Percentiles rank a stretch among this genome's conserved stretches.
phyloP scores from a whole-genome alignment of 2,888 invertebrate species.

The Aporophyla nigra region DNA sequence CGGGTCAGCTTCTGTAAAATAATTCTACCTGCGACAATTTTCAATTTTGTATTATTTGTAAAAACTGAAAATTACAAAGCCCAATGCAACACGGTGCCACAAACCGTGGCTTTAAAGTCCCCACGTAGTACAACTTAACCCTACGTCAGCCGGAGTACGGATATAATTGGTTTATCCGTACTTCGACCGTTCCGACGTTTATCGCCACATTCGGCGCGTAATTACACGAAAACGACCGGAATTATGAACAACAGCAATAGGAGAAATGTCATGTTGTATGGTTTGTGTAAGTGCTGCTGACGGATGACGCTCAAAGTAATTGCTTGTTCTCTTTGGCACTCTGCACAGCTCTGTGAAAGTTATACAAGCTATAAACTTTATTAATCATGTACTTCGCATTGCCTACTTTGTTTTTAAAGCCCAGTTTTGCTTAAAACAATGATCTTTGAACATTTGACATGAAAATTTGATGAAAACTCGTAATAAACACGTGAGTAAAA shows the following conservation, averaged over 20 bases:
- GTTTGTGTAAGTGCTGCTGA: constrained; percentile 16
- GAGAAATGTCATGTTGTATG: constrained; percentile 34
- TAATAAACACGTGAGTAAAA: neutral
- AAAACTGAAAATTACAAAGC: neutral
- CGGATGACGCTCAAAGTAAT: constrained; percentile 1
- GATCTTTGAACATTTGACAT: neutral
- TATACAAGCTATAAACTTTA: neutral
- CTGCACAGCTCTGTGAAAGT: neutral
- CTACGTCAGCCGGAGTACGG: constrained; percentile 23
- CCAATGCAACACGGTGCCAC: neutral
- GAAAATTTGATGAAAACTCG: neutral
- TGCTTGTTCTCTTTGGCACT: constrained; percentile 1
- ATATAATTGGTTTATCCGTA: constrained; percentile 59
- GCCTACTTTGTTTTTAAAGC: neutral
- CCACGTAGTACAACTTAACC: constrained; percentile 27
- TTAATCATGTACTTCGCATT: neutral
- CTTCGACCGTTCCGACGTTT: constrained; percentile 47
- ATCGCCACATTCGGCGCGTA: constrained; percentile 42
- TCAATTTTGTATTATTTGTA: neutral
- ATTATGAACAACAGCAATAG: constrained; percentile 42
- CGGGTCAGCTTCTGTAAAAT: neutral
- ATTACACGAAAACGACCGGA: constrained; percentile 47
- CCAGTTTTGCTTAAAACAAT: neutral
- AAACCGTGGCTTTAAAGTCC: neutral
- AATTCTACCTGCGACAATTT: neutral